phyloP scores from a whole-genome alignment of 2,797 vertebrate species.

The Oophaga sylvatica region DNA sequence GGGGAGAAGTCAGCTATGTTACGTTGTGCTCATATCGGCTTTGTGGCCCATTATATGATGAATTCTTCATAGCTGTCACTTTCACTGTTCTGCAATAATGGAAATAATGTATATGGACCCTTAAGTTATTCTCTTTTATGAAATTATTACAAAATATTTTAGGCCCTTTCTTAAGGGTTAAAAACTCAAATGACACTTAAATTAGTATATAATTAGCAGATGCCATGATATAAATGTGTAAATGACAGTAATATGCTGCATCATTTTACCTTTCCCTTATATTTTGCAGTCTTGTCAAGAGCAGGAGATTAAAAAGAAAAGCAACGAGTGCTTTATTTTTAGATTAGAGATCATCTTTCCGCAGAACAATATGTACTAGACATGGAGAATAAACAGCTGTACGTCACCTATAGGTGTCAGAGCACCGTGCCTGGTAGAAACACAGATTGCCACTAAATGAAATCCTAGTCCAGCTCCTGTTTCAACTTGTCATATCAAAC shows the following conservation, averaged over 20 bases:
- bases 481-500: slow-evolving; percentile 40
- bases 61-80: too few relatives aligned
- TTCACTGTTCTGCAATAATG: too few relatives aligned
- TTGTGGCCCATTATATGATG: too few relatives aligned
- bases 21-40: too few relatives aligned
- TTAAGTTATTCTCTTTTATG: too few relatives aligned
- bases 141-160: too few relatives aligned
- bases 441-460: slow-evolving; percentile 36
- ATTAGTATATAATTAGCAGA: neutral
- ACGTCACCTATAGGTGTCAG: slow-evolving; percentile 26
- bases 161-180: too few relatives aligned
- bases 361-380: slow-evolving; percentile 11
- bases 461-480: slow-evolving; percentile 37
- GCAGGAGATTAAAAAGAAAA: slow-evolving; percentile 8
- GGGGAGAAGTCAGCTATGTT: too few relatives aligned
- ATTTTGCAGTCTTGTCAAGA: neutral
- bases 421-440: neutral
- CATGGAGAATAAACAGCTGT: slow-evolving; percentile 18
- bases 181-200: too few relatives aligned
- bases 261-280: too few relatives aligned
- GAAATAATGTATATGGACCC: too few relatives aligned
- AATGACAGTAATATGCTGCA: neutral
- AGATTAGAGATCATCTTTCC: neutral
- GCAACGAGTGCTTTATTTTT: neutral
- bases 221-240: neutral